Evolutionary conservation across 1,140 invertebrate species (phyloP).

Genomic region (Ceratina japonica): DNA sequence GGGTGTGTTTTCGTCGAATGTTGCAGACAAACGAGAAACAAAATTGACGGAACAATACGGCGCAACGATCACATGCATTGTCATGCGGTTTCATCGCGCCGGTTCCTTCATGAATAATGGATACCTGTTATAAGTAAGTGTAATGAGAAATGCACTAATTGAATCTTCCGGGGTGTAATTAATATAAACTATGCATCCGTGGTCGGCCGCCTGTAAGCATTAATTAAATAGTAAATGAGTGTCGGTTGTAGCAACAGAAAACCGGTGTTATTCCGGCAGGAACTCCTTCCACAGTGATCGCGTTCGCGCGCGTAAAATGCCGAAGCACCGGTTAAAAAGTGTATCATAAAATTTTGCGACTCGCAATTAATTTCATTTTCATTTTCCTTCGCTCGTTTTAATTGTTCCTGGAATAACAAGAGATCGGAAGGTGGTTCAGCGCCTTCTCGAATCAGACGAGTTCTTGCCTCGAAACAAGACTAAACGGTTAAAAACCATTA

Average conservation of each 20-base stretch:
- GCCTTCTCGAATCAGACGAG: too few species aligned
- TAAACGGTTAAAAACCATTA: too few species aligned
- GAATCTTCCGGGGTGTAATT: slow-evolving; percentile 78
- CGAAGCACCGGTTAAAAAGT: too few species aligned
- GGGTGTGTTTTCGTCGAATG: slow-evolving; percentile 36
- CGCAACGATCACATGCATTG: slow-evolving; percentile 65
- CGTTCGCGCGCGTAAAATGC: slow-evolving; percentile 24
- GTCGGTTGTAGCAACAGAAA: slow-evolving; percentile 42
- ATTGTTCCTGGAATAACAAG: too few species aligned
- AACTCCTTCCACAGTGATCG: slow-evolving; percentile 22
- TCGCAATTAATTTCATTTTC: too few species aligned
- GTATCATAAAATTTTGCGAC: too few species aligned
- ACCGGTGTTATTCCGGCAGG: slow-evolving; percentile 30
- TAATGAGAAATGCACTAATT: slow-evolving; percentile 79
- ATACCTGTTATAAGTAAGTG: slow-evolving; percentile 75
- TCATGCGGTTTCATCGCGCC: slow-evolving; percentile 61
- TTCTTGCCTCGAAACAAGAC: too few species aligned
- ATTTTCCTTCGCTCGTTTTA: too few species aligned
- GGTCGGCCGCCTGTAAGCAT: slow-evolving; percentile 64
- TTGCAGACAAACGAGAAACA: slow-evolving; percentile 20
- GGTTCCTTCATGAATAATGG: slow-evolving; percentile 76
- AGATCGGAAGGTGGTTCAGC: too few species aligned
- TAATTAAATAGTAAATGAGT: slow-evolving; percentile 71
- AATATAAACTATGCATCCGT: slow-evolving; percentile 74
- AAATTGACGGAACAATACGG: slow-evolving; percentile 24